Evolutionary conservation across 2,113 vertebrate species (phyloP).

Genomic region (Gobius niger): DNA sequence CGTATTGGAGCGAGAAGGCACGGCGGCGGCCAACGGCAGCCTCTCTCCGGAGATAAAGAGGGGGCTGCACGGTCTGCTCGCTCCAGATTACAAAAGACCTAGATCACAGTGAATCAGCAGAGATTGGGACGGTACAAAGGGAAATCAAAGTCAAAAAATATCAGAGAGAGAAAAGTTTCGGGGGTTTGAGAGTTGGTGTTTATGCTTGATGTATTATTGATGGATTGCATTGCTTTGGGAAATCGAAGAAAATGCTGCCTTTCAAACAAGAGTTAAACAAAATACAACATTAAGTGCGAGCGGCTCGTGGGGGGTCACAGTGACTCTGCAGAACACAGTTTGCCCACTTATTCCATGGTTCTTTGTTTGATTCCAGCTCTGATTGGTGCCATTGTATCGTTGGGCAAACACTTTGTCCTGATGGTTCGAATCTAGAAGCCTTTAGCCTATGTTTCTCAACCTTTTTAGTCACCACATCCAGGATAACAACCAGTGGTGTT

Average conservation of each 20-base stretch:
- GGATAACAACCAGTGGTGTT: too few species aligned
- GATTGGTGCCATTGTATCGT: too few species aligned
- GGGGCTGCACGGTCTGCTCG: background rate
- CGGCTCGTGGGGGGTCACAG: too few species aligned
- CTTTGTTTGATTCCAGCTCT: too few species aligned
- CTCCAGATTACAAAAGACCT: background rate
- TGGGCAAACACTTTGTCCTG: too few species aligned
- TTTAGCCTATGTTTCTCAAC: too few species aligned
- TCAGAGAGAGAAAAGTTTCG: background rate
- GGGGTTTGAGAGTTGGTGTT: background rate
- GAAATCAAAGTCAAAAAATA: conserved; percentile 5
- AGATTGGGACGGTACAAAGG: background rate
- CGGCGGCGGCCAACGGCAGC: background rate
- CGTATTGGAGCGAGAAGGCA: conserved; percentile 16
- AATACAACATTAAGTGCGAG: too few species aligned
- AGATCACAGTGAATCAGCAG: conserved; percentile 7
- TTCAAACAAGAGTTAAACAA: background rate
- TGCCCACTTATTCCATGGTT: too few species aligned
- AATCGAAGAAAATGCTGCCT: background rate
- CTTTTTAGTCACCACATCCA: too few species aligned
- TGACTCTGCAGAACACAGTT: too few species aligned
- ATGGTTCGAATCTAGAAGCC: too few species aligned
- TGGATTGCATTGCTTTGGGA: background rate
- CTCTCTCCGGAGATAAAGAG: background rate
- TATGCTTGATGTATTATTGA: background rate